Evolutionary conservation across 2,797 vertebrate species (phyloP), one percentile per base, ranked within the genome.

Genomic region (Enteromius trimaculatus): DNA sequence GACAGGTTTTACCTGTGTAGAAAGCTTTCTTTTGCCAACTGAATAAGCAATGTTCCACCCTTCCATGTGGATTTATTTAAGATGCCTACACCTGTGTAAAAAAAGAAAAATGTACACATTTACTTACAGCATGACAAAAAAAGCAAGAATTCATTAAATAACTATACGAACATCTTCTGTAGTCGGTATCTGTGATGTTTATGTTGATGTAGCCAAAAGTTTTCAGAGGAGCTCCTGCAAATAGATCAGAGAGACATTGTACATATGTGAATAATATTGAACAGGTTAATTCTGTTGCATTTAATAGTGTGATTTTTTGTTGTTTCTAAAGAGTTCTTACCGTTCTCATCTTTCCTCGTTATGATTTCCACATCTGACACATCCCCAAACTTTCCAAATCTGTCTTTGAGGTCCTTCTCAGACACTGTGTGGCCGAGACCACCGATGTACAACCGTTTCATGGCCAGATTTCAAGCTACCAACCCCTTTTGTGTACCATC

Each of bases 51-150:
- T 0, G 95, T 97, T 79, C 96, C 96, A 77, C 97, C 97, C 93
- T 98, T 99, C 97, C 97, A 99, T 90, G 96, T 97, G 44, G 97
- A 95, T 91, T 97, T 97, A 91, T 99, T 98, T 86, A 99, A 91
- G 87, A 95, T 4, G 0, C 95, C 96, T 84, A 97, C 47, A 88
- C 98, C 97, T 99, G 87, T 31, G 77, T 47, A 80, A 39, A 37
- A 37, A 42, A 8, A 47, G 21, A 2, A 71, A 44, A 51, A 70
- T 47, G 39, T 11, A 14, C 31, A 34, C 3, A 44, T 19, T 51
- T 5, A 76, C n/a, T 55, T 6, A 17, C 47, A 69, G 29, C 39
- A 71, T 1, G 11, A 71, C 13, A 14, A 16, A 21, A 10, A n/a
- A 71, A 60, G 3, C 13, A 42, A 65, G 16, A 11, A 13, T 4